These are phyloP conservation scores for Megaceryle torquata DNA, from an alignment of 2,113 vertebrate genomes.

Conservation along the genomic window DNA sequence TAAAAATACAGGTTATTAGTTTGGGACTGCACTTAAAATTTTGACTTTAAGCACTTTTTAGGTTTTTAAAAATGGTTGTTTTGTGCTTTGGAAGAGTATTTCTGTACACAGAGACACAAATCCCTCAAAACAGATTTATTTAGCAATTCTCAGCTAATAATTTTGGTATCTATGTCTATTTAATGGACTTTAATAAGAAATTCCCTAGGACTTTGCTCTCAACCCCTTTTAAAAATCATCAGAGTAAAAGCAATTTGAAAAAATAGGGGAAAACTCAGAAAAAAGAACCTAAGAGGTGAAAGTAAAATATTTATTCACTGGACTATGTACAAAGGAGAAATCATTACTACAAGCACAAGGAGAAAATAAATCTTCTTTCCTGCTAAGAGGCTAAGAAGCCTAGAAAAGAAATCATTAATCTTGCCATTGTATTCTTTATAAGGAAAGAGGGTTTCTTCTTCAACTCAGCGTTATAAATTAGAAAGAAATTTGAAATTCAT, in stretches of 20 bases:
- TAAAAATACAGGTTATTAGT: background rate
- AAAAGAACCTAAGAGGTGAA: background rate
- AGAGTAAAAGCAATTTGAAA: background rate
- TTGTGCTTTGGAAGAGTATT: background rate
- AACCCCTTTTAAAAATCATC: background rate
- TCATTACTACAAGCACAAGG: background rate
- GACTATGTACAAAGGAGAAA: background rate
- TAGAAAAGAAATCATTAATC: background rate
- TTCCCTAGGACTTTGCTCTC: background rate
- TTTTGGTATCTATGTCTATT: background rate
- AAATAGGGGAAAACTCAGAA: background rate
- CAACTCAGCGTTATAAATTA: background rate
- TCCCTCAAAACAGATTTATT: background rate
- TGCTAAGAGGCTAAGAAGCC: background rate
- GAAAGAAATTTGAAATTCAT: background rate
- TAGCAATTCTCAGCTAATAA: background rate
- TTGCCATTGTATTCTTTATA: background rate
- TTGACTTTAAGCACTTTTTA: background rate
- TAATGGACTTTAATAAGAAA: background rate
- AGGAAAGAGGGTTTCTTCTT: background rate
- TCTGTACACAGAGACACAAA: background rate
- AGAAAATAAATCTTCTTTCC: constrained; percentile 12
- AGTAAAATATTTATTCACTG: background rate
- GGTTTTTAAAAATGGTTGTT: accelerated
- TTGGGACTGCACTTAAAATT: background rate